phyloP scores from a whole-genome alignment of 53 echinoderm and acorn worm species.

The Arbacia lixula region DNA sequence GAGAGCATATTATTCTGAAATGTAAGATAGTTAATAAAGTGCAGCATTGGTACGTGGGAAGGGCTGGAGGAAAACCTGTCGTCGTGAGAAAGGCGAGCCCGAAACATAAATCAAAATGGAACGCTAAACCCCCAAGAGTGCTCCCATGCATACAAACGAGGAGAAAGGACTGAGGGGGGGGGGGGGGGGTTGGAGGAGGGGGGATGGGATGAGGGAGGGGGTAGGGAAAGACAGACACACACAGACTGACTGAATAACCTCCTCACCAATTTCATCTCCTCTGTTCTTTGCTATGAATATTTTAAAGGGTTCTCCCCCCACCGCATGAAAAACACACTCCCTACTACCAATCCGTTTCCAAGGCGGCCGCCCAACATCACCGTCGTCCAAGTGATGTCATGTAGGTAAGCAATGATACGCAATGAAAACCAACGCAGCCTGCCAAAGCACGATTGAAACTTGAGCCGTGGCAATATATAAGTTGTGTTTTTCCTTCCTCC shows the following conservation, averaged over 20 bases:
- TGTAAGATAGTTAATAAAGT: slow-evolving; percentile 5
- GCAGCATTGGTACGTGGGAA: too few species aligned
- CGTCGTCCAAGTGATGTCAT: slow-evolving; percentile 3
- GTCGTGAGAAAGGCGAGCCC: slow-evolving; percentile 11
- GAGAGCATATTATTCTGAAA: not conserved
- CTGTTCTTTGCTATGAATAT: too few species aligned
- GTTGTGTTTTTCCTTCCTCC: slow-evolving; percentile 35
- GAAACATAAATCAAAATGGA: slow-evolving; percentile 43
- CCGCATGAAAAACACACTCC: too few species aligned
- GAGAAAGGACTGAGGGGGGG: not conserved
- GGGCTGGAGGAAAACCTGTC: not conserved
- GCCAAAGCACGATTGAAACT: not conserved
- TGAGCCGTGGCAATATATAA: slow-evolving; percentile 6
- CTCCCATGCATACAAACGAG: slow-evolving; percentile 18
- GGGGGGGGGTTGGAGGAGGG: not conserved
- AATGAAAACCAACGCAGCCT: slow-evolving; percentile 17
- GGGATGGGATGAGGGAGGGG: not conserved
- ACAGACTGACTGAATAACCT: too few species aligned
- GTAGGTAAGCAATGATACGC: slow-evolving; percentile 10
- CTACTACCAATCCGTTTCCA: too few species aligned
- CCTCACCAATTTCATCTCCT: too few species aligned
- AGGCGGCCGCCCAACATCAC: too few species aligned
- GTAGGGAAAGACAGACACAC: too few species aligned
- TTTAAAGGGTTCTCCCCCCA: too few species aligned
- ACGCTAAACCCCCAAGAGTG: slow-evolving; percentile 10